phyloP scores from a whole-genome alignment of 1,140 invertebrate genomes.

The Heliconius congener region DNA sequence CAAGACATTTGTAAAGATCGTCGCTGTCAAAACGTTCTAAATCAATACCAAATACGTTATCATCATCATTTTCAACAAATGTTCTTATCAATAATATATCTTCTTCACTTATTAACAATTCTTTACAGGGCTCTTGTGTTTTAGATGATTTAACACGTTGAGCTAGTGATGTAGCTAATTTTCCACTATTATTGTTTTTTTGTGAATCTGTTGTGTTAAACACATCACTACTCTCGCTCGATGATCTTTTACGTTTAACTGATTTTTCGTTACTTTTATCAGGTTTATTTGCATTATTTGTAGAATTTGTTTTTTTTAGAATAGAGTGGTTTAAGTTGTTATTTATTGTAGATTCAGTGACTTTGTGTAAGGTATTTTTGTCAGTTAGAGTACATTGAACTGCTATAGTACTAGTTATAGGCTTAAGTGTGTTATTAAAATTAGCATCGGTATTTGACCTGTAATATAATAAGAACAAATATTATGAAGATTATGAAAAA shows the following conservation, averaged over 20 bases:
- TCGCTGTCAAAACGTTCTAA: conserved; percentile 46
- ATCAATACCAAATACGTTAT: conserved; percentile 29
- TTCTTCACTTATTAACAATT: conserved; percentile 49
- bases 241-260: conserved; percentile 10
- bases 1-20: conserved; percentile 45
- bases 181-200: not conserved
- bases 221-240: not conserved
- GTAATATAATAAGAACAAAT: not conserved
- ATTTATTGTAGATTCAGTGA: not conserved
- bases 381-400: conserved; percentile 19
- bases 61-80: conserved; percentile 36
- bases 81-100: conserved; percentile 46
- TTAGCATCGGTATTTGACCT: conserved; percentile 15
- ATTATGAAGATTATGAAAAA: no score
- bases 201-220: conserved; percentile 9
- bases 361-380: not conserved
- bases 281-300: not conserved
- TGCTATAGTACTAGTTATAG: conserved; percentile 7
- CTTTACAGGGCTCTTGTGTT: conserved; percentile 12
- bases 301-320: not conserved
- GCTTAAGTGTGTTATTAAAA: conserved; percentile 24
- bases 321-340: not conserved
- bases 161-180: not conserved
- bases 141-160: not conserved
- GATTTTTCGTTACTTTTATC: not conserved